phyloP scores from a whole-genome alignment of 2,888 invertebrate genomes.

The Heliconius ismenius region DNA sequence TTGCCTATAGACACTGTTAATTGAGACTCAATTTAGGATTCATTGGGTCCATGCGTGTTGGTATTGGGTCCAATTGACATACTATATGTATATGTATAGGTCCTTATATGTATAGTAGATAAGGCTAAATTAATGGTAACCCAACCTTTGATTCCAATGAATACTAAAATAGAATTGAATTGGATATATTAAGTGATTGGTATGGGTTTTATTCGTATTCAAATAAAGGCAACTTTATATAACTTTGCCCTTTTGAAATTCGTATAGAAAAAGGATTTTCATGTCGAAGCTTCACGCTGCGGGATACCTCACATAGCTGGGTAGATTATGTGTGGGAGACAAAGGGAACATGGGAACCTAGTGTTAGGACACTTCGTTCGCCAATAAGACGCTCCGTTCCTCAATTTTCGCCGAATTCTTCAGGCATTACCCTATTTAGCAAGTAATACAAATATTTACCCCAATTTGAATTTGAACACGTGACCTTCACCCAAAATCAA shows the following conservation, averaged over 20 bases:
- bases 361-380: too few relatives aligned
- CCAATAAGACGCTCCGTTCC: too few relatives aligned
- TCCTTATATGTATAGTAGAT: background rate
- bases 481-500: background rate
- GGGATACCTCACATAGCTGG: too few relatives aligned
- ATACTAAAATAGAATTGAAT: background rate
- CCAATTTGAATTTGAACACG: background rate
- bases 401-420: too few relatives aligned
- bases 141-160: background rate
- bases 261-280: background rate
- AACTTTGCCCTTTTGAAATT: background rate
- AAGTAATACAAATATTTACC: too few relatives aligned
- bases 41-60: slow-evolving; percentile 48
- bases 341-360: too few relatives aligned
- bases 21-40: slow-evolving; percentile 54
- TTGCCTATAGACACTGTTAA: slow-evolving; percentile 43
- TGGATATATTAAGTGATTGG: background rate
- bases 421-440: too few relatives aligned
- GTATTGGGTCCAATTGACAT: slow-evolving; percentile 13
- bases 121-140: background rate
- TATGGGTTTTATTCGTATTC: background rate
- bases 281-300: background rate
- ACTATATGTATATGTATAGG: background rate
- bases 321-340: too few relatives aligned
- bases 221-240: background rate